Evolutionary conservation across 2,113 vertebrate species (phyloP), one percentile per base, ranked within the genome.

Genomic region (Ictalurus furcatus): DNA sequence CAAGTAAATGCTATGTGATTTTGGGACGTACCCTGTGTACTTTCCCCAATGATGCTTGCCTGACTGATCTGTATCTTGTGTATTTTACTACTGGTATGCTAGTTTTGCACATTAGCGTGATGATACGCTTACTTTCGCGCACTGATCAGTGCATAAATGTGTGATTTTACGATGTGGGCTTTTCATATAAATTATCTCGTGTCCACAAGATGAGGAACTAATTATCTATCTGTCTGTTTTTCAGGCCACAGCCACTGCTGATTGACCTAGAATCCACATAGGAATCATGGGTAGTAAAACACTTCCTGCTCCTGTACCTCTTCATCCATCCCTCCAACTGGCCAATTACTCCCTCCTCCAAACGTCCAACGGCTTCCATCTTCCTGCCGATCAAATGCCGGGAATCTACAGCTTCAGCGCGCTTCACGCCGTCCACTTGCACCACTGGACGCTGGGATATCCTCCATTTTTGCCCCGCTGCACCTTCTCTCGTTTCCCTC

Each of bases 401-500:
- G 97, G 96, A 90, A 95, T 99, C 89, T 99, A 99, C 0, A 98
- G 98, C 87, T 99, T 99, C 95, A 99, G 98, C 0, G 97, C 98
- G 1, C 91, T 99, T 78, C 98, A 99, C 0, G 98, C 98, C 0
- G 97, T 99, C 85, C 98, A 99, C 89, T 95, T 99, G 81, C 98
- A 99, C 92, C 98, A 99, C 93, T 99, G 98, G 98, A 98, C 97
- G 7, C 96, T 99, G 69, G 98, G 98, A 88, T 99, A 98, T 92
- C 98, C 98, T 0, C 96, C 98, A 2, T 91, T 99, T 94, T 90
- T 99, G 92, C 97, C 98, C 0, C 96, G 98, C 28, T 97, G 98
- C 73, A 97, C 97, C 58, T 96, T 99, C 92, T 97, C 98, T 0
- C 94, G 97, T 2, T 97, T 99, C 91, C 97, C 97, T 61, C 92